Base-by-base conservation (phyloP, 2,888 invertebrate species). In the Cactoblastis cactorum region DNA sequence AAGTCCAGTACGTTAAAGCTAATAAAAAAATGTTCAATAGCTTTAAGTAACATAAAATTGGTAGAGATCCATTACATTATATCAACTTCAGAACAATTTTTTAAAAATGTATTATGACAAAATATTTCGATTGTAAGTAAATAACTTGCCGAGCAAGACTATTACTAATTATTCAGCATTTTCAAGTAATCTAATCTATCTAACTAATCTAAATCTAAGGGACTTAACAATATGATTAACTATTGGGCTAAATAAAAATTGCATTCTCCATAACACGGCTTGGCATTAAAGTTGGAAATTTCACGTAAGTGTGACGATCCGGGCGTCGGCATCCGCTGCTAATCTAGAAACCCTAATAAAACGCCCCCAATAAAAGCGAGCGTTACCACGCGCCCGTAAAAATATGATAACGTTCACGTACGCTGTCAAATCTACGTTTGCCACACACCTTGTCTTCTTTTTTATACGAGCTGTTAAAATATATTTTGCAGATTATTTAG, bases 321-420 rank as follows among this genome's bases (percentile, higher is more conserved):
- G 63, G 65, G 72, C 73, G 73, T 76, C 71, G 71, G 65, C 71
- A 72, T 69, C 67, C 63, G 59, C 58, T 65, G 49, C 45, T 88
- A 89, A 88, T 88, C 87, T 87, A 86, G 81, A 75, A 72, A 77
- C 72, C 71, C 76, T 80, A 84, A 87, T 88, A 87, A 88, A 88
- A 80, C 70, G 63, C 68, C 69, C 75, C 74, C 80, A 81, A 84
- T 87, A 86, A 88, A 87, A 84, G 62, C 71, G 73, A 76, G 73
- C 82, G 76, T 85, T 87, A 87, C 85, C 87, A 86, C 83, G 83
- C 83, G 71, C 69, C 79, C 82, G 77, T 88, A 87, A 89, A 87
- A 88, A 85, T 86, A 86, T 89, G 88, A 87, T 89, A 87, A 89
- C 85, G 77, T 77, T 77, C 83, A 84, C 84, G 85, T 81, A 79